Conservation (phyloP, 2,113 vertebrate species). For the Coreoperca whiteheadi region DNA sequence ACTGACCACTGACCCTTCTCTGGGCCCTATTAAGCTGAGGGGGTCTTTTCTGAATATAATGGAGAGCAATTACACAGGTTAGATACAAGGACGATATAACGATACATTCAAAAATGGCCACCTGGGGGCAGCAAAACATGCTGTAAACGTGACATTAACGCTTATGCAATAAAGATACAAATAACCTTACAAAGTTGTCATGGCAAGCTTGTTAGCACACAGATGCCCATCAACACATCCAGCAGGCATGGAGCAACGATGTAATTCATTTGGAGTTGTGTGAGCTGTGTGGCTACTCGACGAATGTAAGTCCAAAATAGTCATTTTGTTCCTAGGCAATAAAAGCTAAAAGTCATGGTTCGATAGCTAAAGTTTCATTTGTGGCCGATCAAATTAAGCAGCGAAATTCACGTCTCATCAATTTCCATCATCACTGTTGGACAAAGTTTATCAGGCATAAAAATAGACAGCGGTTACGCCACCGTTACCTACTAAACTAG, state of each 20-base stretch:
- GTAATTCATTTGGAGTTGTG: background rate
- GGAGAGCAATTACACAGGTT: background rate
- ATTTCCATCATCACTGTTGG: no score
- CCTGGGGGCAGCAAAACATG: background rate
- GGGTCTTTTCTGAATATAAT: background rate
- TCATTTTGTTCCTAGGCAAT: no score
- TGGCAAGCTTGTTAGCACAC: background rate
- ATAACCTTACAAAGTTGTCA: background rate
- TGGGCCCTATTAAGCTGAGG: constrained; percentile 1
- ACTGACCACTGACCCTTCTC: constrained; percentile 1
- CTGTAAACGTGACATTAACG: background rate
- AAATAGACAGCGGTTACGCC: background rate
- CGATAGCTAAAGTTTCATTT: no score
- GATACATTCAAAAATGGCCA: no score
- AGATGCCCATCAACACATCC: background rate
- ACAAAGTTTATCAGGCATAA: background rate
- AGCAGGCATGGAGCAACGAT: background rate
- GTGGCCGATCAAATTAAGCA: no score
- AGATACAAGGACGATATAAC: no score
- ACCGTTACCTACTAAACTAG: background rate
- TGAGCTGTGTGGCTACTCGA: background rate
- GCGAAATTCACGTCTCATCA: no score
- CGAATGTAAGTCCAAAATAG: background rate
- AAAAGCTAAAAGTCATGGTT: no score
- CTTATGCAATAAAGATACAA: background rate